Base-by-base conservation (phyloP, 1,140 invertebrate species). In the Zaprionus gabonicus region DNA sequence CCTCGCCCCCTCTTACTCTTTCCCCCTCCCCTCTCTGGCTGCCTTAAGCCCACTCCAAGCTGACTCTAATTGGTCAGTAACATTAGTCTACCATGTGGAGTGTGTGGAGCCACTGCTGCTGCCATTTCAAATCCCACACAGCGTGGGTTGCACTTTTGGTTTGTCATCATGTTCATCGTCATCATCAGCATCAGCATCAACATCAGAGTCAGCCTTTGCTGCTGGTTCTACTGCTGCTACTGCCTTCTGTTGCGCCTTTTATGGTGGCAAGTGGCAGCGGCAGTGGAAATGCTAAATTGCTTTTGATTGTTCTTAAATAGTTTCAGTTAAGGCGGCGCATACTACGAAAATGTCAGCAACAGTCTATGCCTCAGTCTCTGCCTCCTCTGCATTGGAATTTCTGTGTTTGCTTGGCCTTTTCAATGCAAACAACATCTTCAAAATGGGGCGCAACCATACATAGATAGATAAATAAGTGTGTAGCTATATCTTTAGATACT, bases 221-320 rank as follows among this genome's bases (percentile, higher is more conserved):
- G 38, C 57, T 58, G 23, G 23, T 23, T 23, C 23, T 23, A 51
- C 44, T 53, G 31, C 41, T 58, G 62, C 36, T 55, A 17, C 68
- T 64, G 46, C 31, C 31, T 34, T 34, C 28, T 60, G 66, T 56
- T 65, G 69, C 60, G 53, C 65, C 64, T 73, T 60, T 60, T 60
- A 73, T 60, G 64, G 64, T 23, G 23, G 64, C 56, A 67, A 57
- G 56, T 56, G 38, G 53, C 65, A 58, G 65, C 46, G 17, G 53
- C 28, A 58, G 56, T n/a, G 38, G 36, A 44, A 67, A 36, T 56
- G 65, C 71, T 74, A 74, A 69, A 74, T 74, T 69, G 65, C 36
- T 63, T 68, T 74, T 69, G 71, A 74, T 74, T 74, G 71, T 74
- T 62, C 58, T 74, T 55, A 68, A 74, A 74, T 73, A 73, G 55